Conservation (phyloP, 2,797 vertebrate species). For the Microhierax caerulescens region DNA sequence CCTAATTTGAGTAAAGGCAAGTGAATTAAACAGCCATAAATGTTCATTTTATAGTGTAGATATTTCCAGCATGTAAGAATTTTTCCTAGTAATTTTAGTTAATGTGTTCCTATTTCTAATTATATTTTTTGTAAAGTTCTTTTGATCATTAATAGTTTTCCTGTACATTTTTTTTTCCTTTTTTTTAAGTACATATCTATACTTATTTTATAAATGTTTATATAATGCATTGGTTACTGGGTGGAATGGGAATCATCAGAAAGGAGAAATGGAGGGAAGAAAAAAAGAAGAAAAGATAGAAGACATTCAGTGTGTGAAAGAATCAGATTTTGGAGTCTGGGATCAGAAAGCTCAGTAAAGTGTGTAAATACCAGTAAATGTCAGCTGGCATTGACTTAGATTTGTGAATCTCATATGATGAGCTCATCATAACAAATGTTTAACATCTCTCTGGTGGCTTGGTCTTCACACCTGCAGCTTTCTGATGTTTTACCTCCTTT, state of each 20-base stretch:
- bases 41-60: neutral
- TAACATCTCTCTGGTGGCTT: neutral
- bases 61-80: neutral
- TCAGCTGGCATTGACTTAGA: slow-evolving; percentile 9
- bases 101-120: neutral
- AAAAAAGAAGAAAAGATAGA: neutral
- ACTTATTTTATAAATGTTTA: neutral
- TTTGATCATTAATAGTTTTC: neutral
- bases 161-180: accelerated
- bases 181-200: neutral
- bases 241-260: neutral
- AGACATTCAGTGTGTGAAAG: neutral
- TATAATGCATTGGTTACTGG: neutral
- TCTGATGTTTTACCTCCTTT: neutral
- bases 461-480: neutral
- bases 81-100: neutral
- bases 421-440: neutral
- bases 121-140: neutral
- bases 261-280: neutral
- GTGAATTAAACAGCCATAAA: neutral
- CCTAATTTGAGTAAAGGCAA: neutral
- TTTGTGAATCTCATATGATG: neutral
- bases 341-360: neutral
- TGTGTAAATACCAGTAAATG: slow-evolving; percentile 43
- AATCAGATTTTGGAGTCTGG: neutral